phyloP scores from a whole-genome alignment of 2,113 vertebrate species.

The Paedocypris sp. region DNA sequence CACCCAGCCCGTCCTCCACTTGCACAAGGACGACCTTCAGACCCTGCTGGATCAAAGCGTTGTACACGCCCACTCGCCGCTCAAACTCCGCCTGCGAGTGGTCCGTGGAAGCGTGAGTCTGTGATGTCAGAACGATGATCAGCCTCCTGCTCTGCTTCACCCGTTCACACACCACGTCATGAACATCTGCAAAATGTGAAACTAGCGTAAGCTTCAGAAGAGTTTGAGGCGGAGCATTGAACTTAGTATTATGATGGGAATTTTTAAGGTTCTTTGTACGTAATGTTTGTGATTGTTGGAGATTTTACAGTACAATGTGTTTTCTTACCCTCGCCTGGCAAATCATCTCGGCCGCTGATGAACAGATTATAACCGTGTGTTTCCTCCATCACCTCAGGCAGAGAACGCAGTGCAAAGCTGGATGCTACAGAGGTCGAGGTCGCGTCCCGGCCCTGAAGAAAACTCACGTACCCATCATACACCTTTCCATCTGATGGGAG shows the following conservation, averaged over 20 bases:
- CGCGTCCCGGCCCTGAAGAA: slow-evolving; percentile 8
- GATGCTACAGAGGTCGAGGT: neutral
- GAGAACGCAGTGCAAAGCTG: slow-evolving; percentile 53
- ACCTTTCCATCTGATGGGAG: slow-evolving; percentile 46
- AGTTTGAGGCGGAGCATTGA: no score
- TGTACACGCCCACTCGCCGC: slow-evolving; percentile 66
- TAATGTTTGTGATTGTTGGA: no score
- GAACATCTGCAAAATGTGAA: slow-evolving; percentile 56
- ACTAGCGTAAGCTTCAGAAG: no score
- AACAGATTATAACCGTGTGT: slow-evolving; percentile 73
- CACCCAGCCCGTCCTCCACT: slow-evolving; percentile 48
- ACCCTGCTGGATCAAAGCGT: slow-evolving; percentile 64
- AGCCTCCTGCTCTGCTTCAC: slow-evolving; percentile 65
- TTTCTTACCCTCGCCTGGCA: slow-evolving; percentile 81
- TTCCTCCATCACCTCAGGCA: slow-evolving; percentile 72
- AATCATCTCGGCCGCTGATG: slow-evolving; percentile 75
- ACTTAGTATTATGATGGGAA: no score
- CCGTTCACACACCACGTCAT: slow-evolving; percentile 53
- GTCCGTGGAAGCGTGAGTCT: neutral
- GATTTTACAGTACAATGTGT: slow-evolving; percentile 10
- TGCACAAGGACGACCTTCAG: slow-evolving; percentile 68
- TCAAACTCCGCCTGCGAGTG: slow-evolving; percentile 50
- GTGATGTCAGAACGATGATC: slow-evolving; percentile 62
- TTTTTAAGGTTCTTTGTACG: no score
- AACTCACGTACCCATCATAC: slow-evolving; percentile 60